Base-by-base conservation (phyloP, 2,113 vertebrate genomes). In the Forbesichthys agassizii region DNA sequence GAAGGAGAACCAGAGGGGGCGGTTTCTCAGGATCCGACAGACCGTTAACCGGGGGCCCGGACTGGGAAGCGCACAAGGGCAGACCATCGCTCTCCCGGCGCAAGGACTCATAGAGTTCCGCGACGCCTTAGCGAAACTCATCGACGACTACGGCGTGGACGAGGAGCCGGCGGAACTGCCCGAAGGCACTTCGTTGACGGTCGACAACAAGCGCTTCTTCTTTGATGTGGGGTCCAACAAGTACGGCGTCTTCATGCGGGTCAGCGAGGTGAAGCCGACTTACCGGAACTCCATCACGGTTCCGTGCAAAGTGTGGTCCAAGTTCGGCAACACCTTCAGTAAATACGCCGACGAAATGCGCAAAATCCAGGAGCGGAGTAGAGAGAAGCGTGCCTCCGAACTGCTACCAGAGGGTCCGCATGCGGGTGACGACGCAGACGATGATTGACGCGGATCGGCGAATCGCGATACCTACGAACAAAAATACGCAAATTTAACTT, bases 261-360 rank as follows among this genome's bases (percentile, higher is more conserved):
- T 99, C 71, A 99, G 96, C 86, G 97, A 99, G 90, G 97, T 99
- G 88, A 99, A 99, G 87, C 97, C 97, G 88, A 95, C 96, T 62
- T 98, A 99, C 92, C 96, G 97, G 91, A 99, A 98, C 94, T 96
- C 97, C 93, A 99, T 99, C 86, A 99, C 96, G 81, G 96, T 98
- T 86, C 97, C 97, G 69, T 96, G 96, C 92, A 99, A 98, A 96
- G 97, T 95, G 78, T 99, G 97, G 96, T 96, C 96, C 94, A 98
- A 98, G 93, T 99, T 98, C 88, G 97, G 97, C 75, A 93, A 95
- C 91, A 97, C 97, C 89, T 99, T 99, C 93, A 95, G 95, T 92
- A 97, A 96, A 88, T 99, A 98, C 93, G 95, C 97, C 71, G 97
- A 99, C 83, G 97, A 99, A 88, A 99, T 98, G 97, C 94, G 96